A percentile compares a stretch with the other conserved stretches of the same genome.
Evolutionary conservation across 2,888 invertebrate species (phyloP).

Genomic region (Ornithoptera priamus): DNA sequence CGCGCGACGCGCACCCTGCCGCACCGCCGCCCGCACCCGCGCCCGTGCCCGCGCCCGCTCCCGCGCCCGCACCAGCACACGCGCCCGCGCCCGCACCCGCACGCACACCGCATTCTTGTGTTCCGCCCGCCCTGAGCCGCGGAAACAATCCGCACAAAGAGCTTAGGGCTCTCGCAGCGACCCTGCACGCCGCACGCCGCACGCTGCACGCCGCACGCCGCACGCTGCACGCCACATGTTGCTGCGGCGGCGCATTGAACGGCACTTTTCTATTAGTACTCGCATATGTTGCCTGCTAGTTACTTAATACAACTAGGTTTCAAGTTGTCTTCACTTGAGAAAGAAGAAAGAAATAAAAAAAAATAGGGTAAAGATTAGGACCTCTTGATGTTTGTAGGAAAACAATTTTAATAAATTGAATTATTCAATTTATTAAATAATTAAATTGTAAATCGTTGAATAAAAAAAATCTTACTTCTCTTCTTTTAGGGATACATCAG

Average conservation of each 20-base stretch:
- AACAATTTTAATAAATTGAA: too few relatives aligned
- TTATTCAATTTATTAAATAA: too few relatives aligned
- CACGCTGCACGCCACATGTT: constrained; percentile 13
- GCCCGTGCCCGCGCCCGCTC: constrained; percentile 28
- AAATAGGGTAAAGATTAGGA: too few relatives aligned
- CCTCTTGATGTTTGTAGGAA: too few relatives aligned
- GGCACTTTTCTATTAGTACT: neutral
- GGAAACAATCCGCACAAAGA: constrained; percentile 58
- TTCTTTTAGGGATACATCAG: neutral
- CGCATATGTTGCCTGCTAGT: neutral
- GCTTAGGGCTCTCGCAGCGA: constrained; percentile 26
- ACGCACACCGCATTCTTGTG: constrained; percentile 77
- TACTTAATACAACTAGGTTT: constrained; percentile 5
- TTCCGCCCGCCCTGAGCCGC: constrained; percentile 49
- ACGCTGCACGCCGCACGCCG: too few relatives aligned
- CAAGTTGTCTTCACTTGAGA: neutral
- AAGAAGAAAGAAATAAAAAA: too few relatives aligned
- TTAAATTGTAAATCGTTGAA: too few relatives aligned
- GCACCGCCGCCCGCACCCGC: constrained; percentile 32
- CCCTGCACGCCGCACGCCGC: constrained; percentile 11
- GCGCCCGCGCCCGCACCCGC: constrained; percentile 44
- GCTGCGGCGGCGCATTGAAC: constrained; percentile 17
- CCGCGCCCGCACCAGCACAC: constrained; percentile 19
- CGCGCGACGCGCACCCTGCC: constrained; percentile 14
- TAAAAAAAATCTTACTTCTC: too few relatives aligned